Evolutionary conservation across 37 sponge, comb jelly and placozoan genomes (phyloP).

Genomic region (Petrosia ficiformis): DNA sequence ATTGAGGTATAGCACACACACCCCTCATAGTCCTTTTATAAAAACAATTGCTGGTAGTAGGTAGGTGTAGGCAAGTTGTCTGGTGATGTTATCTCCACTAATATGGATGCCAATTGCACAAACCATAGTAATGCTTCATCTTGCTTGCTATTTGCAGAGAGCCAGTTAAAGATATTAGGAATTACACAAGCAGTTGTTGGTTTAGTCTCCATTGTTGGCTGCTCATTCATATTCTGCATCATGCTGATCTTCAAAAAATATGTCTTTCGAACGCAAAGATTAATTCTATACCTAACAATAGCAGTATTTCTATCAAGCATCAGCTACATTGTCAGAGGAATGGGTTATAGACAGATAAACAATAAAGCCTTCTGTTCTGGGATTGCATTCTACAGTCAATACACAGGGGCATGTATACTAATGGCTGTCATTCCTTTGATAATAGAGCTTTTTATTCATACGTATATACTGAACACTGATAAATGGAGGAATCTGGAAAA

Average conservation of each 20-base stretch:
- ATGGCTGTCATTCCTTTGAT: conserved; percentile 12
- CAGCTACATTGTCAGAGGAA: conserved; percentile 13
- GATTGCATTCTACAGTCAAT: conserved; percentile 17
- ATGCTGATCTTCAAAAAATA: conserved; percentile 75
- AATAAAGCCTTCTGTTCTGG: conserved; percentile 9
- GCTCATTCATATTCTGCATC: conserved; percentile 45
- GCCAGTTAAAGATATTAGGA: neutral
- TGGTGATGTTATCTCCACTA: too few relatives aligned
- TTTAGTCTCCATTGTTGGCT: conserved; percentile 6
- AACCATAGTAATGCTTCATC: too few relatives aligned
- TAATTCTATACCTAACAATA: conserved; percentile 76
- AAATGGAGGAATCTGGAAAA: conserved; percentile 10
- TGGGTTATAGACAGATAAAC: conserved; percentile 27
- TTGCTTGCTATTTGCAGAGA: neutral
- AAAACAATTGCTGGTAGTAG: too few relatives aligned
- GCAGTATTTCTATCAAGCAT: conserved; percentile 42
- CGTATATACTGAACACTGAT: conserved; percentile 1
- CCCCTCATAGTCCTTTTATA: too few relatives aligned
- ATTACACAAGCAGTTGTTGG: conserved; percentile 5
- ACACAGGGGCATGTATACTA: conserved; percentile 7
- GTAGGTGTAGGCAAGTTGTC: too few relatives aligned
- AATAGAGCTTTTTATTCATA: neutral
- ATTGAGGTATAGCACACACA: too few relatives aligned
- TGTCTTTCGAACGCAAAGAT: conserved; percentile 38
- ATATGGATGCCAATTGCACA: too few relatives aligned